Evolutionary conservation across 2,888 invertebrate species (phyloP).

Genomic region (Julus scandinavius): DNA sequence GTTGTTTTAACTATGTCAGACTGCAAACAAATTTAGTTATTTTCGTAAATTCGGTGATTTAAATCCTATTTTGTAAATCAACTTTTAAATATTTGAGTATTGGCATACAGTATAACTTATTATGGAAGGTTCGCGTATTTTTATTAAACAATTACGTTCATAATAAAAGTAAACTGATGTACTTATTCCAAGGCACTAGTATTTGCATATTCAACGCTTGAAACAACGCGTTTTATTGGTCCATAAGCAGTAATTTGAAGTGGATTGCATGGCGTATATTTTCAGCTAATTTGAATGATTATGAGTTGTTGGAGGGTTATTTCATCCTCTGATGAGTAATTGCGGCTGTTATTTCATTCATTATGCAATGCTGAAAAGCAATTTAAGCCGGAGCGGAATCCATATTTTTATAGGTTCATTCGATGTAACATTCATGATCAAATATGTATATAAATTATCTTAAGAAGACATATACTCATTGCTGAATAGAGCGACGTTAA

Average conservation of each 20-base stretch:
- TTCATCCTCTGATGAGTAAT: slow-evolving; percentile 39
- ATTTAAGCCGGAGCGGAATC: slow-evolving; percentile 26
- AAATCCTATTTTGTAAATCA: background rate
- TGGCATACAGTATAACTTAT: background rate
- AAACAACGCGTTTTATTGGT: background rate
- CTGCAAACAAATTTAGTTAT: no score
- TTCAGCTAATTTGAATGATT: slow-evolving; percentile 39
- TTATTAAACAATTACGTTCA: background rate
- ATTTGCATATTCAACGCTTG: background rate
- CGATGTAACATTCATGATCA: slow-evolving; percentile 34
- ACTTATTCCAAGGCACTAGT: background rate
- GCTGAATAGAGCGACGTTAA: background rate
- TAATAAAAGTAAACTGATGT: background rate
- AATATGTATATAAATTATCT: slow-evolving; percentile 29
- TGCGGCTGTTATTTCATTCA: slow-evolving; percentile 34
- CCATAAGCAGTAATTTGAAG: background rate
- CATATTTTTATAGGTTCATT: slow-evolving; percentile 23
- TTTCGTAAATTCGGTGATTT: background rate
- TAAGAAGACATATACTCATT: background rate
- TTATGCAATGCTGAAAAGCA: slow-evolving; percentile 39
- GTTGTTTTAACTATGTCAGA: no score
- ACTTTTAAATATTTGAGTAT: background rate
- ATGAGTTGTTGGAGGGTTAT: slow-evolving; percentile 2
- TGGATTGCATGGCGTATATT: background rate
- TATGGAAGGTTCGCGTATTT: background rate